Base-by-base conservation (phyloP, 2,113 vertebrate genomes). In the Vireo altiloquus region DNA sequence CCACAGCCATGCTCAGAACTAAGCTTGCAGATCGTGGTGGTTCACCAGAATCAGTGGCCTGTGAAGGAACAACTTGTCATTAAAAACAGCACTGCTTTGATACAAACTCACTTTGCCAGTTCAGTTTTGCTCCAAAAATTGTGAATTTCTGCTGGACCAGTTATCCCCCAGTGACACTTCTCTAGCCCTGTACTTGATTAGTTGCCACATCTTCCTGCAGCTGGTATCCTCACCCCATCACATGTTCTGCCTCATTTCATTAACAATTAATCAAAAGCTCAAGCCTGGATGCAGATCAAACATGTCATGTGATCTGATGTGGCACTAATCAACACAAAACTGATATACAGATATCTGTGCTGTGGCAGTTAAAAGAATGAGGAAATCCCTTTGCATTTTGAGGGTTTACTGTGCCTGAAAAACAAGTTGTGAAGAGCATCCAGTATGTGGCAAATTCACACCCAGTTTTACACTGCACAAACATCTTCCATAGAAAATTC, bases 41-140 rank as follows among this genome's bases (percentile, higher is more conserved):
- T 13, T 24, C 82, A 15, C 97, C 97, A 82, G 89, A 87, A 65
- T 97, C 97, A 5, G 53, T 54, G 47, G 97, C 97, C 97, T 97
- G 77, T 18, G 46, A 93, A 79, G 46, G 87, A 96, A 83, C 1
- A 33, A 25, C 4, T 40, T 37, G 63, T n/a, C 25, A 40, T 49
- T 63, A 47, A 87, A 76, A 14, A 17, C 28, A 82, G 68, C 19
- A 24, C 24, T 87, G 13, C 9, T 9, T 21, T 13, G 33, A 49
- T 12, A 74, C 15, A 84, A 72, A 40, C 23, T 65, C 22, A 27
- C 33, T 75, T 53, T 35, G 44, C 19, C 25, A 2, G 12, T 47
- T 68, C 31, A 33, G 0, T 75, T 77, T 76, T 37, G 5, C 61
- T 28, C 57, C 35, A 59, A 64, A 78, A 79, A 44, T 21, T 5